phyloP scores from a whole-genome alignment of 2,797 vertebrate species.

The Eutrigla gurnardus region DNA sequence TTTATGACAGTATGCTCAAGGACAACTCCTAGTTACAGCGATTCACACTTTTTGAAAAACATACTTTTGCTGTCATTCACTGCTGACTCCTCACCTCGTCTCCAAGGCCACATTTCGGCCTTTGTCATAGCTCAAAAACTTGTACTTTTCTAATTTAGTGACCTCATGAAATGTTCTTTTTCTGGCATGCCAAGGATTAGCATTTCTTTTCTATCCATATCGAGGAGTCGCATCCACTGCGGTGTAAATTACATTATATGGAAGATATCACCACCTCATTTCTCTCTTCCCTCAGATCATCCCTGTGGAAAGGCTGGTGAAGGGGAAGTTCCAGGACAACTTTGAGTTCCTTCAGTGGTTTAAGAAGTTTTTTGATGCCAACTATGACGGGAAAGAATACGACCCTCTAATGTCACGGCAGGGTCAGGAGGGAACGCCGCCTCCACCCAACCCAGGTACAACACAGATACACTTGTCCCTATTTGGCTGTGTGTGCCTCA shows the following conservation, averaged over 20 bases:
- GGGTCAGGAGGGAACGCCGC: slow-evolving; percentile 88
- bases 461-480: background rate
- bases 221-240: too few species aligned
- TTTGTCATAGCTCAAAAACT: too few species aligned
- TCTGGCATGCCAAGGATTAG: too few species aligned
- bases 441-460: slow-evolving; percentile 87
- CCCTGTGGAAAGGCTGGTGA: slow-evolving; percentile 94
- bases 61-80: too few species aligned
- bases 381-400: slow-evolving; percentile 97
- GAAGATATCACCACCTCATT: background rate
- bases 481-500: slow-evolving; percentile 15
- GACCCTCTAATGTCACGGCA: slow-evolving; percentile 92
- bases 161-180: background rate
- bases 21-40: too few species aligned
- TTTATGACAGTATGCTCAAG: too few species aligned
- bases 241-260: background rate
- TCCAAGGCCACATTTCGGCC: too few species aligned
- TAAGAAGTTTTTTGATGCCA: slow-evolving; percentile 97
- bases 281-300: slow-evolving; percentile 88
- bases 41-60: too few species aligned
- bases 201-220: background rate
- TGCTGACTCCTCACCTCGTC: too few species aligned
- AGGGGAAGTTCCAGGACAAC: slow-evolving; percentile 98
- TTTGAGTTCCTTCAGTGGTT: slow-evolving; percentile 99
- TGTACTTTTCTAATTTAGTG: background rate